Conservation (phyloP, 2,113 vertebrate genomes). For the Callopanchax toddi region DNA sequence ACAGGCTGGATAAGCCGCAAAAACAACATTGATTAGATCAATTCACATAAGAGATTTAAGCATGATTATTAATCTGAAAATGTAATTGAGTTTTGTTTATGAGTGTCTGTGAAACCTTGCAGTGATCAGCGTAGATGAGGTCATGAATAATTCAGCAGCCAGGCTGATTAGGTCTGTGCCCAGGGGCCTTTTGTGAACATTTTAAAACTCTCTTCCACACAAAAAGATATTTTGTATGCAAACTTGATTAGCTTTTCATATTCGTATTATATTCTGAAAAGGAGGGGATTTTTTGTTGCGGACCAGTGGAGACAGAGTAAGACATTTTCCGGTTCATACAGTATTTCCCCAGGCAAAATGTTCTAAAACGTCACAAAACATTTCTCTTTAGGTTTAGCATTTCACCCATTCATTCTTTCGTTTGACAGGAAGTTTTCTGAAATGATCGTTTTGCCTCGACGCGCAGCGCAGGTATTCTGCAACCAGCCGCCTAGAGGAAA, state of each 20-base stretch:
- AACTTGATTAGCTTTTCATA: slow-evolving; percentile 12
- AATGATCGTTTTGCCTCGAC: slow-evolving; percentile 1
- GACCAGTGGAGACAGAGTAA: background rate
- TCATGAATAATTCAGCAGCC: slow-evolving; percentile 64
- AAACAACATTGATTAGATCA: slow-evolving; percentile 7
- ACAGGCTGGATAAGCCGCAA: background rate
- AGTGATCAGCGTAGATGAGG: slow-evolving; percentile 34
- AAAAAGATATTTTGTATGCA: slow-evolving; percentile 16
- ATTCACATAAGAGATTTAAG: background rate
- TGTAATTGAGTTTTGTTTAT: slow-evolving; percentile 39
- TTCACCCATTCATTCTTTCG: background rate
- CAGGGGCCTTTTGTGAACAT: slow-evolving; percentile 33
- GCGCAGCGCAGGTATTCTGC: background rate
- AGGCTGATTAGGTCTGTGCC: slow-evolving; percentile 49
- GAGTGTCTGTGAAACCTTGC: slow-evolving; percentile 11
- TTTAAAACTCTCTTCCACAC: slow-evolving; percentile 29
- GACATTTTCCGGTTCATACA: background rate
- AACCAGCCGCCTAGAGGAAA: slow-evolving; percentile 16
- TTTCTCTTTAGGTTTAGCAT: background rate
- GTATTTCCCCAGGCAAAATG: background rate
- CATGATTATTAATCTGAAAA: slow-evolving; percentile 17
- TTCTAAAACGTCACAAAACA: background rate
- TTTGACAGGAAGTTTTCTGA: background rate
- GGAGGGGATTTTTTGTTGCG: background rate
- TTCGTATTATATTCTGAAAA: background rate